Percentiles rank a stretch among this genome's conserved stretches.
Conservation (phyloP, 2,113 vertebrate species). For the Calidris pugnax region DNA sequence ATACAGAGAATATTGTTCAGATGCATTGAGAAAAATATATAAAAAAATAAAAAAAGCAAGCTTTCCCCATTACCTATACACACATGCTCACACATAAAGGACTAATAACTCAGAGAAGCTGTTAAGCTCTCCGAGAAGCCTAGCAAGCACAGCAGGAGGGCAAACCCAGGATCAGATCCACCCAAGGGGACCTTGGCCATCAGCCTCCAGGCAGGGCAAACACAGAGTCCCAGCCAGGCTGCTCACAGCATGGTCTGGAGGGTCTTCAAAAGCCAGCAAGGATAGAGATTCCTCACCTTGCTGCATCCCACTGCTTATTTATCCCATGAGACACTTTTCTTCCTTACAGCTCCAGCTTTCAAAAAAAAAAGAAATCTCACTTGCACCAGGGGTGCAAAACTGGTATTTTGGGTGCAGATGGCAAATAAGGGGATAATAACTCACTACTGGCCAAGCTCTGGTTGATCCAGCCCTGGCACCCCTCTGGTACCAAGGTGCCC, state of each 20-base stretch:
- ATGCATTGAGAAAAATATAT: slow-evolving; percentile 48
- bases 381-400: neutral
- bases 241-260: neutral
- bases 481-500: neutral
- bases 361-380: neutral
- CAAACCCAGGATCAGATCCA: neutral
- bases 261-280: neutral
- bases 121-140: neutral
- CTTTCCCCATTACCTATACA: neutral
- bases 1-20: slow-evolving; percentile 43
- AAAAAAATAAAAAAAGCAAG: neutral
- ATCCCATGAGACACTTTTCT: neutral
- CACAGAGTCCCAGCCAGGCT: neutral
- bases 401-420: neutral
- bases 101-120: neutral
- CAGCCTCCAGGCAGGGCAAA: neutral
- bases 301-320: neutral
- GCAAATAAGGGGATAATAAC: neutral
- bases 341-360: neutral
- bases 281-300: neutral
- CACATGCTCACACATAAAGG: neutral
- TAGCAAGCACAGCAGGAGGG: neutral
- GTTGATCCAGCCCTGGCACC: neutral
- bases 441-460: rapidly evolving
- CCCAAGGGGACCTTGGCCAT: neutral